Conservation (phyloP, 2,888 invertebrate genomes). For the Ectobius pallidus region DNA sequence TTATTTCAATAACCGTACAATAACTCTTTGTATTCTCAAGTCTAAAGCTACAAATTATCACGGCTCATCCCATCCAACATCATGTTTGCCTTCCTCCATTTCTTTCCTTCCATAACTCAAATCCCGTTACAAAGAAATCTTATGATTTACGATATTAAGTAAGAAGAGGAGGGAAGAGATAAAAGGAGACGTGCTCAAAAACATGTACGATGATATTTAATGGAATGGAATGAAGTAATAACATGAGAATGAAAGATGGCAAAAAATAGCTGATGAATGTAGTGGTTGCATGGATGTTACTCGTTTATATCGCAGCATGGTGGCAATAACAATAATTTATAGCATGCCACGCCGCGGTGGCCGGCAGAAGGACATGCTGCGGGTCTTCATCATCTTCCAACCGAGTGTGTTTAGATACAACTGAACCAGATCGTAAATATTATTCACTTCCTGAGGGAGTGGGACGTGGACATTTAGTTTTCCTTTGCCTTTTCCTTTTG, state of each 20-base stretch:
- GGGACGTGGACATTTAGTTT: neutral
- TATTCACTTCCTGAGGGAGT: no score
- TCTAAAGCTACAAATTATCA: no score
- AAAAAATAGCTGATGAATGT: slow-evolving; percentile 27
- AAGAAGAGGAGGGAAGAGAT: neutral
- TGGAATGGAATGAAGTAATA: slow-evolving; percentile 39
- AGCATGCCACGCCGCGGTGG: neutral
- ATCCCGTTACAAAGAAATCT: slow-evolving; percentile 1
- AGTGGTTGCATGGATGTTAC: slow-evolving; percentile 13
- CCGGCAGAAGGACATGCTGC: slow-evolving; percentile 7
- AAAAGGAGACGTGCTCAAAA: slow-evolving; percentile 17
- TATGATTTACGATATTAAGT: slow-evolving; percentile 1
- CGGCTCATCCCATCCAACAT: neutral
- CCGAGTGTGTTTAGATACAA: slow-evolving; percentile 7
- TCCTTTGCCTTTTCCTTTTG: neutral
- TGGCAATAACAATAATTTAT: slow-evolving; percentile 18
- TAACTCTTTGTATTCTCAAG: no score
- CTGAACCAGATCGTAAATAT: slow-evolving; percentile 7
- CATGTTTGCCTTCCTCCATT: neutral
- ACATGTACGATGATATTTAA: slow-evolving; percentile 33
- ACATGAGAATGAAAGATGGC: slow-evolving; percentile 38
- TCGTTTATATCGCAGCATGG: slow-evolving; percentile 13
- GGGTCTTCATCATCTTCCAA: slow-evolving; percentile 25
- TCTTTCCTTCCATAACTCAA: neutral
- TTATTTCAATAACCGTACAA: no score